These are phyloP conservation scores for Pinna nobilis DNA, from an alignment of 1,140 invertebrate genomes.

Conservation along the genomic window DNA sequence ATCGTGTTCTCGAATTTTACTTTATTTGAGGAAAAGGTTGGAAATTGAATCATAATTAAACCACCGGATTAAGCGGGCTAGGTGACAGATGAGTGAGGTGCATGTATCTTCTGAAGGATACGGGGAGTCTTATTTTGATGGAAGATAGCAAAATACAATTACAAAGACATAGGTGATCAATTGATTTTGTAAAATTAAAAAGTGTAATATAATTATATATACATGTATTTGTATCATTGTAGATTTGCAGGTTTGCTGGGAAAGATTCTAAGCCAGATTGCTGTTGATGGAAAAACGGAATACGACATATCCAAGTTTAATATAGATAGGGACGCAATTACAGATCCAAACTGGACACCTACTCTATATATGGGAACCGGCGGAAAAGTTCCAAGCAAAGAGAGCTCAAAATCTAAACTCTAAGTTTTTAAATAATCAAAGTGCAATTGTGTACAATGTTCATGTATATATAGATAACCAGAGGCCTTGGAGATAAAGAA, in stretches of 20 bases:
- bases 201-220: not conserved
- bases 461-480: too few relatives aligned
- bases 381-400: conserved; percentile 39
- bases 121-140: not conserved
- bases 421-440: too few relatives aligned
- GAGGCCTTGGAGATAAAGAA: too few relatives aligned
- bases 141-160: not conserved
- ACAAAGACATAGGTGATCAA: not conserved
- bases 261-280: conserved; percentile 68
- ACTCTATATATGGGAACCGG: conserved; percentile 54
- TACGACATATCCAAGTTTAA: conserved; percentile 65
- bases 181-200: too few relatives aligned
- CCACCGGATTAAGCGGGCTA: too few relatives aligned
- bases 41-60: too few relatives aligned
- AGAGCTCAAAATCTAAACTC: conserved; percentile 15
- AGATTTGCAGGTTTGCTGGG: conserved; percentile 69
- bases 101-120: too few relatives aligned
- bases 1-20: too few relatives aligned
- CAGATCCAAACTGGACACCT: conserved; percentile 63
- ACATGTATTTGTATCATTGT: conserved; percentile 12
- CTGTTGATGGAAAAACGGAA: conserved; percentile 61
- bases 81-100: too few relatives aligned
- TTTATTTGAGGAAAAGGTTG: too few relatives aligned
- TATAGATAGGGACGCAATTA: conserved; percentile 61
- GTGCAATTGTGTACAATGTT: too few relatives aligned